Evolutionary conservation across 2,888 invertebrate genomes (phyloP).

Genomic region (Lypha dubia): DNA sequence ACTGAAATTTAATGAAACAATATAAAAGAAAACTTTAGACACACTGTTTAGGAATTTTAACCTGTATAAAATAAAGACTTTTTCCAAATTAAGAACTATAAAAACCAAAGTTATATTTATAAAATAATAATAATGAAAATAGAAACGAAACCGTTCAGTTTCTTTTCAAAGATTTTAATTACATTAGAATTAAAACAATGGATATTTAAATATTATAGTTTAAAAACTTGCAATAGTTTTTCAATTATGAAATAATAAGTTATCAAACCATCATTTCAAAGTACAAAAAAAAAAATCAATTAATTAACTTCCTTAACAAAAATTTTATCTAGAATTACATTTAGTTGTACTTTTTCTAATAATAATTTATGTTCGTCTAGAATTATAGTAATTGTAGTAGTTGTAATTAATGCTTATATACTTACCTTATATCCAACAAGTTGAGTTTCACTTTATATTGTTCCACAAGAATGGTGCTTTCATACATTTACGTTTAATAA

Average conservation of each 20-base stretch:
- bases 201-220: slow-evolving; percentile 46
- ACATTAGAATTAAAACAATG: slow-evolving; percentile 39
- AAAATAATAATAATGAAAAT: slow-evolving; percentile 28
- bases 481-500: too few relatives aligned
- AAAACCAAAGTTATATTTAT: slow-evolving; percentile 42
- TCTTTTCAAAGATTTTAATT: slow-evolving; percentile 69
- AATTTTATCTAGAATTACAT: slow-evolving; percentile 12
- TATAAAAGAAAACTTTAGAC: slow-evolving; percentile 12
- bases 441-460: neutral
- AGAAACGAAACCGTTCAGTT: slow-evolving; percentile 71
- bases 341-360: slow-evolving; percentile 1
- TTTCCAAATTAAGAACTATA: slow-evolving; percentile 14
- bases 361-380: slow-evolving; percentile 49
- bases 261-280: slow-evolving; percentile 49
- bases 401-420: neutral
- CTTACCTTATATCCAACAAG: neutral
- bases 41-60: slow-evolving; percentile 48
- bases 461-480: too few relatives aligned
- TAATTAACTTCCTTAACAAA: slow-evolving; percentile 10
- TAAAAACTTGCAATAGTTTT: slow-evolving; percentile 40
- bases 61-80: slow-evolving; percentile 47
- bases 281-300: slow-evolving; percentile 6
- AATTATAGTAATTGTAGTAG: slow-evolving; percentile 22
- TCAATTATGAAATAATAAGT: slow-evolving; percentile 24
- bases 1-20: slow-evolving; percentile 61